These are phyloP conservation scores for Mylabris sibirica DNA, from an alignment of 2,888 invertebrate species.

Conservation along the genomic window DNA sequence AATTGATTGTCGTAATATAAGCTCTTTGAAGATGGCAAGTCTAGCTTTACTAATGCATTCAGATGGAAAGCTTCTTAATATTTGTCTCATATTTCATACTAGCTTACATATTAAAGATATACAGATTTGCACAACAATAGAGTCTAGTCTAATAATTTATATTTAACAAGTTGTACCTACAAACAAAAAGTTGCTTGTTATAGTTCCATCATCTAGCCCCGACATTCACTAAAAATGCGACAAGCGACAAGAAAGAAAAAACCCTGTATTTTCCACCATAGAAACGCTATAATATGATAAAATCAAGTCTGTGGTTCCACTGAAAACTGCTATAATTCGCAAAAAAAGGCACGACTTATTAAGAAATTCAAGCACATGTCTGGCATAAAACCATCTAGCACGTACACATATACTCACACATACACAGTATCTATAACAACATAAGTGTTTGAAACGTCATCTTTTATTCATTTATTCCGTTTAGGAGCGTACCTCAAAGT, in stretches of 20 bases:
- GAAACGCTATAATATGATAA: neutral
- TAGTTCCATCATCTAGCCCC: neutral
- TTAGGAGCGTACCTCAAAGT: neutral
- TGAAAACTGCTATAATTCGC: neutral
- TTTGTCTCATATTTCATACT: neutral
- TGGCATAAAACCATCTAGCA: neutral
- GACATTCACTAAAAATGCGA: neutral
- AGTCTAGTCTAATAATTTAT: too few relatives aligned
- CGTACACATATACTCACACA: conserved; percentile 2
- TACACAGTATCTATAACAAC: neutral
- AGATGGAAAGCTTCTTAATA: neutral
- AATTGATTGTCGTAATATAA: neutral
- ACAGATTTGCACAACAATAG: neutral
- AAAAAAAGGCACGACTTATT: neutral
- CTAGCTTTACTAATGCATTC: neutral
- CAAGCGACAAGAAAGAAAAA: neutral
- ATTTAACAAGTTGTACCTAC: neutral
- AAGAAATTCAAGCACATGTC: neutral
- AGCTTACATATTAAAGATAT: neutral
- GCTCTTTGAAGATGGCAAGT: neutral
- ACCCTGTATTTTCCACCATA: neutral
- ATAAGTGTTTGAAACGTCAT: conserved; percentile 7
- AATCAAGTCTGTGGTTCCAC: neutral
- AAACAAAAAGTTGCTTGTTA: neutral
- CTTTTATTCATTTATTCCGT: conserved; percentile 7